phyloP scores from a whole-genome alignment of 2,113 vertebrate species.

The Entelurus aequoreus region DNA sequence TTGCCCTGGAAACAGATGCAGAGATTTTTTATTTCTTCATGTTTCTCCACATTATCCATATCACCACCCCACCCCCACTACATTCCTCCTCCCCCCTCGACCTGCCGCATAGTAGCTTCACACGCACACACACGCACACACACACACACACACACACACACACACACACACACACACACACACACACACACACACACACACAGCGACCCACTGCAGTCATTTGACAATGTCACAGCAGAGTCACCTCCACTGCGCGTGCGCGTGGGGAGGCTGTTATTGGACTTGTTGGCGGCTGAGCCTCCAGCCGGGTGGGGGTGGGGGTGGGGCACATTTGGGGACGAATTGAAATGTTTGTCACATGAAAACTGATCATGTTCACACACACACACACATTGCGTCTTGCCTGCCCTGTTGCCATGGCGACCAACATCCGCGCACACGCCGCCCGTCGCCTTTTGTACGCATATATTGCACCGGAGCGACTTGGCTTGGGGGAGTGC shows the following conservation, averaged over 20 bases:
- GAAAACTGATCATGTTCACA: not conserved
- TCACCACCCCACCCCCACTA: slow-evolving; percentile 28
- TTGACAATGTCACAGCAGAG: slow-evolving; percentile 68
- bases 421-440: slow-evolving; percentile 1
- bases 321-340: not conserved
- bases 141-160: slow-evolving; percentile 1
- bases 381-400: not conserved
- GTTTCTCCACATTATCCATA: slow-evolving; percentile 67
- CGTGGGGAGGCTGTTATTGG: slow-evolving; percentile 14
- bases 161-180: too few species aligned
- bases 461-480: slow-evolving; percentile 72
- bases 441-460: slow-evolving; percentile 34
- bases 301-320: slow-evolving; percentile 3
- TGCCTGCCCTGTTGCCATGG: slow-evolving; percentile 3
- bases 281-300: slow-evolving; percentile 34
- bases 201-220: slow-evolving; percentile 69
- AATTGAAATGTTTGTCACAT: not conserved
- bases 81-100: slow-evolving; percentile 46
- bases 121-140: slow-evolving; percentile 27
- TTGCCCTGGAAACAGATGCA: slow-evolving; percentile 80
- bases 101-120: slow-evolving; percentile 66
- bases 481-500: slow-evolving; percentile 60
- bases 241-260: slow-evolving; percentile 10
- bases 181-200: slow-evolving; percentile 6
- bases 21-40: slow-evolving; percentile 72